Evolutionary conservation across 2,888 invertebrate species (phyloP), one percentile per base, ranked within the genome.

Genomic region (Pimpla rufipes): DNA sequence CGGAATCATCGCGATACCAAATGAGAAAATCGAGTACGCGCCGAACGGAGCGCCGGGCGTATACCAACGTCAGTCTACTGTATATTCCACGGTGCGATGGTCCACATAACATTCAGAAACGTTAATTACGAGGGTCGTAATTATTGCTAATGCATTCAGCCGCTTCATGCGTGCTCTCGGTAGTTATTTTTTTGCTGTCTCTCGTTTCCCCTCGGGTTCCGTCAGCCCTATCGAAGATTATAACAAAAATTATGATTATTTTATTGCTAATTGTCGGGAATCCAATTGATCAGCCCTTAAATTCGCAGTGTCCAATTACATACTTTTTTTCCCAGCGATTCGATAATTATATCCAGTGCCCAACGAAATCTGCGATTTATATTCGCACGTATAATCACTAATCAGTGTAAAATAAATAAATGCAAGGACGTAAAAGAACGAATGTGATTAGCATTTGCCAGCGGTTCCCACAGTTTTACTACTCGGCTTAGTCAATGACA

Each of bases 101-200:
- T 80, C 40, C 40, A 47, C 76, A 77, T 83, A 62, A 83, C 70
- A 83, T 79, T 79, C 76, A 76, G 75, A 79, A 83, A 79, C 79
- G 67, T 68, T 74, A 83, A 83, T 83, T 83, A 74, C 52, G 40
- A 29, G 68, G 67, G 29, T 73, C 52, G 37, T 21, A 55, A 80
- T 83, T 62, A 73, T 76, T 16, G 40, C 37, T 83, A 73, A 80
- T 80, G 77, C 47, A 79, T 79, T 79, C 67, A 75, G 62, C 42
- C 52, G 18, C 11, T 35, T 11, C 2, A 37, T 29, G 8, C n/a
- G 16, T 11, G 4, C 29, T 57, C 13, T n/a, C 29, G 29, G 2
- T n/a, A 16, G 13, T n/a, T 59, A 16, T 35, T 7, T 16, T 59
- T 42, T 8, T 42, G 7, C 37, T 3, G 40, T 37, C 40, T 0